Percentiles rank a stretch among this genome's conserved stretches.
phyloP scores from a whole-genome alignment of 1,140 invertebrate genomes.

The Anastatus disparis region DNA sequence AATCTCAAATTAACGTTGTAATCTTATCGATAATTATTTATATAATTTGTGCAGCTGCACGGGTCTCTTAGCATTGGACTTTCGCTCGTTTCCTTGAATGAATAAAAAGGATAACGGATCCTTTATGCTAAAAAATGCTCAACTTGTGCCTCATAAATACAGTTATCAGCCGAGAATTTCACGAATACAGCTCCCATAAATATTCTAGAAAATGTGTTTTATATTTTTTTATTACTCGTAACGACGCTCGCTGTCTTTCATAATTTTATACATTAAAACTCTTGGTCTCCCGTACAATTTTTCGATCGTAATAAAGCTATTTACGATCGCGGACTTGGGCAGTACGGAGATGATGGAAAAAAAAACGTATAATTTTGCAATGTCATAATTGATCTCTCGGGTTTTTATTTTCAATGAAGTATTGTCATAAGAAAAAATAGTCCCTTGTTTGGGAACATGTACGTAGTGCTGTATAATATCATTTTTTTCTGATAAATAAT shows the following conservation, averaged over 20 bases:
- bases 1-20: no score
- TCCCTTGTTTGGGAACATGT: no score
- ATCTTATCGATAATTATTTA: no score
- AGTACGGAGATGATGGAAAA: background rate
- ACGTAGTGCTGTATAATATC: no score
- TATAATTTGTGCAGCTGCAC: no score
- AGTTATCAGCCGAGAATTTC: background rate
- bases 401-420: background rate
- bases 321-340: background rate
- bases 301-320: background rate
- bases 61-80: no score
- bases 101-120: no score
- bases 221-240: no score
- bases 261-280: background rate
- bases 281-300: no score
- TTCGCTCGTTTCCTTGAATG: background rate
- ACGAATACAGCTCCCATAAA: background rate
- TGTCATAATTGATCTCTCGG: background rate
- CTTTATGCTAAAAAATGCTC: no score
- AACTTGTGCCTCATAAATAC: constrained; percentile 7
- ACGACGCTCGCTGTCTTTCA: background rate
- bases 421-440: background rate
- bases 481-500: no score
- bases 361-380: background rate
- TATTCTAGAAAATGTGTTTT: background rate